phyloP scores from a whole-genome alignment of 2,113 vertebrate genomes.

The Bujurquina vittata region DNA sequence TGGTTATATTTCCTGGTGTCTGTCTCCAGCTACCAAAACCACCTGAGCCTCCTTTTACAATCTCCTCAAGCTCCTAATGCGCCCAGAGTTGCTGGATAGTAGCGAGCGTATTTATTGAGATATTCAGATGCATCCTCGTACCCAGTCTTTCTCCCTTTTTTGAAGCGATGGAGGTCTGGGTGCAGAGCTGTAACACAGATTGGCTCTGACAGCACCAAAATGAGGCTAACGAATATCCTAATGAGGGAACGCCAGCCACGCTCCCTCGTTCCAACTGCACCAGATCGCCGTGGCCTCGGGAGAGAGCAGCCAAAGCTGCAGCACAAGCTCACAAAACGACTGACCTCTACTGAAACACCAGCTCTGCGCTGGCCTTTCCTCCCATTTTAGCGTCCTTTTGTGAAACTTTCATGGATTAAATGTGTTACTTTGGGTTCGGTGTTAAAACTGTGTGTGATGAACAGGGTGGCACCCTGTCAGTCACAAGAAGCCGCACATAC shows the following conservation, averaged over 20 bases:
- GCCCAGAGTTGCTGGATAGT: constrained; percentile 25
- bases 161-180: constrained; percentile 30
- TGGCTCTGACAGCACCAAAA: constrained; percentile 84
- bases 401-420: background rate
- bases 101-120: constrained; percentile 42
- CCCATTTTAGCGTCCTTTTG: background rate
- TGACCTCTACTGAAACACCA: background rate
- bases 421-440: background rate
- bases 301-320: background rate
- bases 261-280: constrained; percentile 46
- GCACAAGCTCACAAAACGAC: background rate
- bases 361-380: background rate
- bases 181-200: constrained; percentile 71
- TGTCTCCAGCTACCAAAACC: background rate
- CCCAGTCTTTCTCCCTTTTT: constrained; percentile 11
- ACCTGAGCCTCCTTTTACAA: constrained; percentile 31
- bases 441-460: background rate
- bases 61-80: constrained; percentile 34
- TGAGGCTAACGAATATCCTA: constrained; percentile 82
- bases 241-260: constrained; percentile 73
- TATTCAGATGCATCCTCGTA: constrained; percentile 45
- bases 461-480: background rate
- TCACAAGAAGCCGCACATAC: background rate
- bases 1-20: background rate
- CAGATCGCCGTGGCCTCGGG: constrained; percentile 6